Evolutionary conservation across 2,797 vertebrate species (phyloP).

Genomic region (Mormyrops attenuatus): DNA sequence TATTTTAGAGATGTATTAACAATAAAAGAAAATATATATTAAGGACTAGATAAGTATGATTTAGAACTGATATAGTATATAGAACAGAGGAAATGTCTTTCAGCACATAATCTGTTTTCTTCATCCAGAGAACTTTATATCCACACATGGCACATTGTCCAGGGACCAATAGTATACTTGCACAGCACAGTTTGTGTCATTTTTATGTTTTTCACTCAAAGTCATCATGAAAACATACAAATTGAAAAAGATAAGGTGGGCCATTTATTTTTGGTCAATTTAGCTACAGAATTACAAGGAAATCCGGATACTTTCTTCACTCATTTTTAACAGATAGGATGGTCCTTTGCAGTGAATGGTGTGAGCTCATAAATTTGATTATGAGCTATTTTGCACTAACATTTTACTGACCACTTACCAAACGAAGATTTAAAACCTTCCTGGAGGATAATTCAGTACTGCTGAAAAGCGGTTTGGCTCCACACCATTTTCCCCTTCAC

Average conservation of each 20-base stretch:
- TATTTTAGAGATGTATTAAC: background rate
- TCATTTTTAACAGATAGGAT: background rate
- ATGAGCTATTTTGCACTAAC: slow-evolving; percentile 28
- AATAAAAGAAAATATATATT: background rate
- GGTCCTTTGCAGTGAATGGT: background rate
- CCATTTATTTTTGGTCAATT: background rate
- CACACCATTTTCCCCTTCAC: background rate
- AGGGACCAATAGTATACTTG: background rate
- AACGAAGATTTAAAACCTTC: slow-evolving; percentile 34
- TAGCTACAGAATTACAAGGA: background rate
- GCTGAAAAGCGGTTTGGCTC: background rate
- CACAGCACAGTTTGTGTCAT: background rate
- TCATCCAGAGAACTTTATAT: background rate
- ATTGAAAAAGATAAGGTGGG: background rate
- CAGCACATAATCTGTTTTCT: background rate
- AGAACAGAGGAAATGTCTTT: background rate
- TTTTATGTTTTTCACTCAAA: background rate
- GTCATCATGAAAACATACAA: background rate
- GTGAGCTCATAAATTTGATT: background rate
- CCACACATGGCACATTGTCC: background rate
- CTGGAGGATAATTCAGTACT: background rate
- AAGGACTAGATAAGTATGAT: background rate
- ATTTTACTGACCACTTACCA: slow-evolving; percentile 58
- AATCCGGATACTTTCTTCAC: background rate
- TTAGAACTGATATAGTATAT: background rate